These are phyloP conservation scores for Columbina picui DNA, from an alignment of 2,113 vertebrate genomes.

Conservation along the genomic window DNA sequence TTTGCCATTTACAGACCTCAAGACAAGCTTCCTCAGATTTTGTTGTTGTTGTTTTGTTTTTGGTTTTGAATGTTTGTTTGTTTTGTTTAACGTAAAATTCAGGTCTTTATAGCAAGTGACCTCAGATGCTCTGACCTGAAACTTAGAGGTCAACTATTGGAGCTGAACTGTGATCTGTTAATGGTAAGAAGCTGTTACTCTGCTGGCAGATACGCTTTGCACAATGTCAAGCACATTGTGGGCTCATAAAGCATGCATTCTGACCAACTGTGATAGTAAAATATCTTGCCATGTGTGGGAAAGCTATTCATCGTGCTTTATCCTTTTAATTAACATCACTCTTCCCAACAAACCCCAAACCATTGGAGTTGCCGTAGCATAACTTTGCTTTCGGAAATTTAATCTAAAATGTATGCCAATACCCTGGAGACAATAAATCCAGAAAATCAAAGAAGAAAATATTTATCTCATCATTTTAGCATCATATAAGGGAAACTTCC, in stretches of 20 bases:
- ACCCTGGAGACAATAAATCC: not conserved
- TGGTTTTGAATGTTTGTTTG: fast-evolving
- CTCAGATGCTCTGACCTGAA: not conserved
- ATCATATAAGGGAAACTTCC: not conserved
- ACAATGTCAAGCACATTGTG: not conserved
- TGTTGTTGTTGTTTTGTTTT: not conserved
- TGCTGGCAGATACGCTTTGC: not conserved
- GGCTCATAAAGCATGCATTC: not conserved
- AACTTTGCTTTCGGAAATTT: not conserved
- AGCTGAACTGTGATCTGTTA: not conserved
- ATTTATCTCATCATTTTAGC: not conserved
- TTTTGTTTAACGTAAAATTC: not conserved
- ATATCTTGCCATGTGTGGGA: not conserved
- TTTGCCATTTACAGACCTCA: not conserved
- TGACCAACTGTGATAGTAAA: not conserved
- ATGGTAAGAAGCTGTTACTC: not conserved
- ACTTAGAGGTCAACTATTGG: not conserved
- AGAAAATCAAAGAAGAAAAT: not conserved
- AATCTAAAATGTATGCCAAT: not conserved
- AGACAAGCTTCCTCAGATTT: not conserved
- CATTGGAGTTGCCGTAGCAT: not conserved
- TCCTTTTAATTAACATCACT: not conserved
- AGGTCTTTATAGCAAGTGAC: fast-evolving
- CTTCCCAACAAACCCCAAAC: not conserved
- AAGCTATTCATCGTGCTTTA: not conserved